A percentile compares a stretch with the other conserved stretches of the same genome.
Conservation (phyloP, 2,888 invertebrate genomes). For the Brenthis ino region DNA sequence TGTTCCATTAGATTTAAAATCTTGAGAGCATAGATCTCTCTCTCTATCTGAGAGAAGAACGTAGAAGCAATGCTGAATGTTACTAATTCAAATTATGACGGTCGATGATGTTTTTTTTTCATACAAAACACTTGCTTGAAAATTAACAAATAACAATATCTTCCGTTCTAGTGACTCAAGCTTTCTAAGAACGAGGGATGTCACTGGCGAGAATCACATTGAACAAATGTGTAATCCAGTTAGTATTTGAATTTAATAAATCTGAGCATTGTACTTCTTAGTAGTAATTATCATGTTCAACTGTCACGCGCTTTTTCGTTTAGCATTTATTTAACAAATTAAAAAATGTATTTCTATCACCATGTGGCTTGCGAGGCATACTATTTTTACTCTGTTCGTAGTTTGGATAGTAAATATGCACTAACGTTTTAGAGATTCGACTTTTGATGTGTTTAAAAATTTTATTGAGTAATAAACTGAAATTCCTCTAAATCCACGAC, state of each 20-base stretch:
- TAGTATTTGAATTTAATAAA: slow-evolving; percentile 3
- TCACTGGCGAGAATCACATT: slow-evolving; percentile 28
- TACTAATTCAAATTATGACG: too few relatives aligned
- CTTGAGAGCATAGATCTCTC: too few relatives aligned
- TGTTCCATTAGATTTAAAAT: too few relatives aligned
- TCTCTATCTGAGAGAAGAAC: background rate
- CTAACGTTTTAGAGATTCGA: slow-evolving; percentile 30
- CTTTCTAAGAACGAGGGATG: slow-evolving; percentile 33
- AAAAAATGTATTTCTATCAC: background rate
- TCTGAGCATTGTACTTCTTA: slow-evolving; percentile 4
- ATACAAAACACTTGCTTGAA: background rate
- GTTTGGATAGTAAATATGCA: slow-evolving; percentile 23
- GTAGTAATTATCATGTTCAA: background rate
- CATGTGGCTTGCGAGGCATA: background rate
- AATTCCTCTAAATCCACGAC: slow-evolving; percentile 38
- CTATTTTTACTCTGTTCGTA: slow-evolving; percentile 13
- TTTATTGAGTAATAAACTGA: slow-evolving; percentile 44
- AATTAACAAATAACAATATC: slow-evolving; percentile 12
- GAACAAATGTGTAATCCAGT: slow-evolving; percentile 17
- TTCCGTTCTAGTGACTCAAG: slow-evolving; percentile 31
- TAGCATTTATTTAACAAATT: background rate
- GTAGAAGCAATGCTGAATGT: too few relatives aligned
- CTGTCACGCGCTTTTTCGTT: too few relatives aligned
- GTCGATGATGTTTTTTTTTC: too few relatives aligned
- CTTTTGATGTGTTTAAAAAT: slow-evolving; percentile 37